Evolutionary conservation across 2,797 vertebrate genomes (phyloP).

Genomic region (Parauchenoglanis ngamensis): DNA sequence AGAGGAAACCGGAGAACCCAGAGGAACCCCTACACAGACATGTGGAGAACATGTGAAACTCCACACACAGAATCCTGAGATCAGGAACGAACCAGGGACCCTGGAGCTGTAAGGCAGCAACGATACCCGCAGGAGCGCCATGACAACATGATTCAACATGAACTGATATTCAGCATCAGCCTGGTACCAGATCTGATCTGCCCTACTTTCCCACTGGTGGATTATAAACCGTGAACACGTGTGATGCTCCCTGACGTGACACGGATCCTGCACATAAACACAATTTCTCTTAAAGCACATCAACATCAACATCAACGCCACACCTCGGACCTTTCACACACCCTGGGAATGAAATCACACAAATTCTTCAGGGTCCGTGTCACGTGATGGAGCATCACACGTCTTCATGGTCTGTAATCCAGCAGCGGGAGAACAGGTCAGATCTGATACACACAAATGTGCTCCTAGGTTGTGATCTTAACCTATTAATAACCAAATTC

Average conservation of each 20-base stretch:
- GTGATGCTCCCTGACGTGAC: not conserved
- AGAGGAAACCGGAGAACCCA: not conserved
- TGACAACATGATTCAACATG: not conserved
- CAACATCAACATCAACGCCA: not conserved
- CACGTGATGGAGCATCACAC: not conserved
- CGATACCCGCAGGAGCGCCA: not conserved
- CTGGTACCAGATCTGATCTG: not conserved
- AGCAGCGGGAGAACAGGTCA: not conserved
- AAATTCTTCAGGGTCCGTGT: not conserved
- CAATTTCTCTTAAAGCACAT: not conserved
- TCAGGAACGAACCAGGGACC: not conserved
- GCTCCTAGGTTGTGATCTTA: not conserved
- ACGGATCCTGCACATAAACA: not conserved
- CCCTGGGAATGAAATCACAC: not conserved
- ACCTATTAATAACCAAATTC: not conserved
- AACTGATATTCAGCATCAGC: not conserved
- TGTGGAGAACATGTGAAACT: not conserved
- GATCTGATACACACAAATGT: not conserved
- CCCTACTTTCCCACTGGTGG: not conserved
- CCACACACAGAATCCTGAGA: not conserved
- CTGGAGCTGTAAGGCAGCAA: not conserved
- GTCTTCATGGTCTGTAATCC: not conserved
- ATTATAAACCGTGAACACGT: not conserved
- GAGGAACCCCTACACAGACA: not conserved
- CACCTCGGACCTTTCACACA: not conserved